Percentiles rank a stretch among this genome's conserved stretches.
These are phyloP conservation scores for Epinotia ramella DNA, from an alignment of 2,888 invertebrate genomes.

Conservation along the genomic window DNA sequence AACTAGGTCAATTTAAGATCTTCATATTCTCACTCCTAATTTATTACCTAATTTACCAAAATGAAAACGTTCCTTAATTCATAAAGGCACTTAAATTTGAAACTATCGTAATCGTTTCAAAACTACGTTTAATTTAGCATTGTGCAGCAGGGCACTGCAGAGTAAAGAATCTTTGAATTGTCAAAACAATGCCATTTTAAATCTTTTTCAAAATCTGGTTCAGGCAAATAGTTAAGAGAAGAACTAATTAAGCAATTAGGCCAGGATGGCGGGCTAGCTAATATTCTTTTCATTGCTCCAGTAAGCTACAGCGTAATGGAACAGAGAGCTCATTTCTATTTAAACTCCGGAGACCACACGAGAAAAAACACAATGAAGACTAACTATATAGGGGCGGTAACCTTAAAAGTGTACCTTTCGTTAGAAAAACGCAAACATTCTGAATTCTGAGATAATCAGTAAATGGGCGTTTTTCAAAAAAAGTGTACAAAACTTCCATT, in stretches of 20 bases:
- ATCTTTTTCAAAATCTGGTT: slow-evolving; percentile 9
- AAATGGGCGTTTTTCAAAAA: too few species aligned
- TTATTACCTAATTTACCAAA: too few species aligned
- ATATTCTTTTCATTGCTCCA: slow-evolving; percentile 40
- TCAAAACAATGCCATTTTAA: slow-evolving; percentile 19
- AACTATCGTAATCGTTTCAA: not conserved
- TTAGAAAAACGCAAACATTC: too few species aligned
- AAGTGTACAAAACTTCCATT: too few species aligned
- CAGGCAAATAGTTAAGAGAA: slow-evolving; percentile 34
- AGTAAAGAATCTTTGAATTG: not conserved
- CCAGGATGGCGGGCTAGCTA: slow-evolving; percentile 25
- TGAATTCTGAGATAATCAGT: not conserved
- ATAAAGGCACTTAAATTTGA: not conserved
- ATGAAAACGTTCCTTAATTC: not conserved
- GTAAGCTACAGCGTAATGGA: slow-evolving; percentile 10
- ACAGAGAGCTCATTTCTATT: not conserved
- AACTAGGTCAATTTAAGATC: too few species aligned
- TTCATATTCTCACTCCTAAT: not conserved
- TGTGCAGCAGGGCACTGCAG: not conserved
- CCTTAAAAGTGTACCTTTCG: too few species aligned
- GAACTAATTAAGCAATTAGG: slow-evolving; percentile 45
- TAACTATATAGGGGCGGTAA: not conserved
- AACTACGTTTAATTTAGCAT: not conserved
- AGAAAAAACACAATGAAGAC: not conserved
- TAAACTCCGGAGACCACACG: too few species aligned